phyloP scores from a whole-genome alignment of 2,797 vertebrate species.

The Benthosema pterotum region DNA sequence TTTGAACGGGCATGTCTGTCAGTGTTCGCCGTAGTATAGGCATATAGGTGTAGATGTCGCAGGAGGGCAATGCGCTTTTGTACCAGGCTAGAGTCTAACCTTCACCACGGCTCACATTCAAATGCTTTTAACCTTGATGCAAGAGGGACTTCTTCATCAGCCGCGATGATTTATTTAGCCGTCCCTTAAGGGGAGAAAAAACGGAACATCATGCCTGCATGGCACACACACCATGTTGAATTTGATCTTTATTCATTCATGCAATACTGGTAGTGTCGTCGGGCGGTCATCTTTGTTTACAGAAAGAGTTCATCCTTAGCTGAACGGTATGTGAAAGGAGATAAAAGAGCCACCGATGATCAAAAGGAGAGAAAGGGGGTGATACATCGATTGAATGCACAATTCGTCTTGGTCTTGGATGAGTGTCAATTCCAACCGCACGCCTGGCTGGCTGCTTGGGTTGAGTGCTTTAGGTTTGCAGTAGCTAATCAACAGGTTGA shows the following conservation, averaged over 20 bases:
- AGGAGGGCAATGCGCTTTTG: conserved; percentile 81
- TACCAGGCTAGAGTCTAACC: conserved; percentile 72
- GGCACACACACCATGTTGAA: conserved; percentile 66
- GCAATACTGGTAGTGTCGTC: conserved; percentile 72
- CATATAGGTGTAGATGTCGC: conserved; percentile 79
- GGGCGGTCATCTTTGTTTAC: conserved; percentile 79
- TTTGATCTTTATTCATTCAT: conserved; percentile 77
- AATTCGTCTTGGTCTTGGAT: conserved; percentile 60
- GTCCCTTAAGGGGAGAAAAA: conserved; percentile 24
- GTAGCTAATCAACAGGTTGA: conserved; percentile 80
- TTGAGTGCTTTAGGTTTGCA: conserved; percentile 67
- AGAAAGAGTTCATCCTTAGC: conserved; percentile 75
- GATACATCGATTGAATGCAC: conserved; percentile 55
- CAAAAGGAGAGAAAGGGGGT: conserved; percentile 34
- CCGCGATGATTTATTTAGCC: conserved; percentile 72
- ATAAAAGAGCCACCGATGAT: conserved; percentile 47
- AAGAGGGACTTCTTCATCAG: conserved; percentile 75
- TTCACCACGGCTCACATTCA: conserved; percentile 71
- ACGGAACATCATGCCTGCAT: conserved; percentile 59
- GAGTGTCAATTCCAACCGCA: conserved; percentile 45
- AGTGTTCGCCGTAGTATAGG: conserved; percentile 70
- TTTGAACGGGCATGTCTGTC: conserved; percentile 59
- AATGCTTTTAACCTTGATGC: conserved; percentile 78
- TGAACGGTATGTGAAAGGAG: conserved; percentile 65
- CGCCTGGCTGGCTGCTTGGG: conserved; percentile 53